Evolutionary conservation across 2,113 vertebrate species (phyloP).

Genomic region (Pelecanoides urinatrix): DNA sequence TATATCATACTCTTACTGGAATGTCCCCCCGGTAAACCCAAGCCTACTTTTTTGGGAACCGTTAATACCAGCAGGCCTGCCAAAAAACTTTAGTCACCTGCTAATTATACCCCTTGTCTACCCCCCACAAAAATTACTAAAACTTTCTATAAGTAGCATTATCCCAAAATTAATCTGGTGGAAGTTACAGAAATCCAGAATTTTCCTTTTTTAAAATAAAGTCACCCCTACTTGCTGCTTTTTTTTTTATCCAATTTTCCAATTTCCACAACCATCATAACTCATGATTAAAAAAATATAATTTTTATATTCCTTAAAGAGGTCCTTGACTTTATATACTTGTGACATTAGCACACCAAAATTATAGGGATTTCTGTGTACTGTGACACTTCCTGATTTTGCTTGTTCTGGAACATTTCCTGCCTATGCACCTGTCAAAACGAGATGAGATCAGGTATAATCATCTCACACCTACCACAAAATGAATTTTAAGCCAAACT

Average conservation of each 20-base stretch:
- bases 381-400: neutral
- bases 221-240: neutral
- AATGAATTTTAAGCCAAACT: neutral
- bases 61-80: slow-evolving; percentile 2
- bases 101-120: neutral
- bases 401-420: neutral
- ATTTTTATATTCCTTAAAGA: neutral
- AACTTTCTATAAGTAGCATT: neutral
- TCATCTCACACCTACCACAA: neutral
- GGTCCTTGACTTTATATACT: neutral
- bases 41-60: neutral
- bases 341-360: neutral
- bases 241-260: neutral
- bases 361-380: neutral
- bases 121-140: neutral
- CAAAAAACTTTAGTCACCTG: slow-evolving; percentile 23
- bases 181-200: neutral
- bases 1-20: neutral
- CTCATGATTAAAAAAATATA: neutral
- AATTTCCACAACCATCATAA: neutral
- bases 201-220: neutral
- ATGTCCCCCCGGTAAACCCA: neutral
- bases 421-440: slow-evolving; percentile 13
- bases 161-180: neutral
- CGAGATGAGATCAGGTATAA: neutral